Evolutionary conservation across 2,888 invertebrate genomes (phyloP), one percentile per base, ranked within the genome.

Genomic region (Seira sanloemensis): DNA sequence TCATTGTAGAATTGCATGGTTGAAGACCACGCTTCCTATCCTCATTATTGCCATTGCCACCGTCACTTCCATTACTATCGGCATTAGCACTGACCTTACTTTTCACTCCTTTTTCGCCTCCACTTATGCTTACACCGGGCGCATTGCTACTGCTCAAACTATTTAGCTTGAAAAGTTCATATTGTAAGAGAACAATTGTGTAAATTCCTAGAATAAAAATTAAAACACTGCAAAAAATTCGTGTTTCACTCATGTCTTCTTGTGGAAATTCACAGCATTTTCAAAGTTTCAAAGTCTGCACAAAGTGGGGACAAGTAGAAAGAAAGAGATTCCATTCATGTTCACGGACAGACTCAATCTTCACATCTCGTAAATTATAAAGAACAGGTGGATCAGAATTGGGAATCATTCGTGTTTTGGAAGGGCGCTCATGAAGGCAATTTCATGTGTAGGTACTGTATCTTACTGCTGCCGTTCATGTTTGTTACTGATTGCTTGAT

Each of bases 131-230:
- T 5, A n/a, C 24, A n/a, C n/a, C n/a, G 18, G n/a, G 54, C 2
- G 23, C 54, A n/a, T 54, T 54, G 2, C 4, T 26, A 2, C 5
- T 66, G 7, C 23, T 66, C 5, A 73, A 73, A n/a, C 58, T 23
- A 46, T 75, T 75, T 1, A 80, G 21, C 54, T 74, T 80, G 26
- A 26, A 75, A 0, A 80, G 62, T 19, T 80, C 74, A 19, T 75
- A 80, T 24, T 80, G 80, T n/a, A 80, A 25, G 4, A 80, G 7
- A 2, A 80, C 23, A 16, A 80, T 24, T 16, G 75, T 69, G 27
- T 80, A 80, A 21, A 80, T 54, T 7, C 80, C 80, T 18, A 80
- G 27, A 2, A 74, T 75, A 58, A 80, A 80, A 19, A 80, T 68
- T 54, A 80, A 68, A 7, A 80, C 75, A 5, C 74, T 75, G 25